Percentiles rank a stretch among this genome's conserved stretches.
Evolutionary conservation across 2,888 invertebrate species (phyloP).

Genomic region (Neoscelio sp.): DNA sequence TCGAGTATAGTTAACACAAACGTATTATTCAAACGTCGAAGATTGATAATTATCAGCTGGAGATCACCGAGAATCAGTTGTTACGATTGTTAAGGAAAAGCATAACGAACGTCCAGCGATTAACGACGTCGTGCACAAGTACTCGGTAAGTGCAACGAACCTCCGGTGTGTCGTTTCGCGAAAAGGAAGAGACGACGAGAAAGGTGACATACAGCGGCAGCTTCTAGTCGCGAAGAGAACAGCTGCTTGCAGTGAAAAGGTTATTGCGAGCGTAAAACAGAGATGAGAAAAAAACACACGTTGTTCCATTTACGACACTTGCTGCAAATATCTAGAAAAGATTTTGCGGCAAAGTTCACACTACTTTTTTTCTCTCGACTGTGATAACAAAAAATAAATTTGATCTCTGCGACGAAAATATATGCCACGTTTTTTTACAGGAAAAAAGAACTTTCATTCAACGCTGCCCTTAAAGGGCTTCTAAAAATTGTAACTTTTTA

Average conservation of each 20-base stretch:
- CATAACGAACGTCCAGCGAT: constrained; percentile 61
- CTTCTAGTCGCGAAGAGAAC: constrained; percentile 63
- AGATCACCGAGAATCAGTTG: constrained; percentile 34
- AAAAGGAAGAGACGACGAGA: constrained; percentile 60
- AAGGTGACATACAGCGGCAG: constrained; percentile 59
- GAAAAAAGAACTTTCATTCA: constrained; percentile 12
- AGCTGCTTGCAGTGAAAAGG: constrained; percentile 67
- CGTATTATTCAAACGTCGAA: too few species aligned
- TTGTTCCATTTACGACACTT: constrained; percentile 65
- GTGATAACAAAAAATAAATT: constrained; percentile 47
- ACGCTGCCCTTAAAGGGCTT: neutral
- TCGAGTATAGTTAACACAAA: too few species aligned
- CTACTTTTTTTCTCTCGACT: constrained; percentile 15
- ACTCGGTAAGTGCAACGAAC: constrained; percentile 61
- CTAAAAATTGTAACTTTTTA: constrained; percentile 28
- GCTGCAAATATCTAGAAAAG: constrained; percentile 62
- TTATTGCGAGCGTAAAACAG: constrained; percentile 63
- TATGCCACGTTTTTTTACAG: constrained; percentile 12
- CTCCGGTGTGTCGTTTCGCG: constrained; percentile 55
- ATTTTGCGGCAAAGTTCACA: constrained; percentile 52
- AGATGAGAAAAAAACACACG: constrained; percentile 46
- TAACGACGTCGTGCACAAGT: constrained; percentile 51
- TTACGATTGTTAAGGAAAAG: constrained; percentile 56
- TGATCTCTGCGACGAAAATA: constrained; percentile 24
- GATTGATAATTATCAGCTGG: too few species aligned